These are phyloP conservation scores for Tangara arthus DNA, from an alignment of 2,797 vertebrate species.

Conservation along the genomic window DNA sequence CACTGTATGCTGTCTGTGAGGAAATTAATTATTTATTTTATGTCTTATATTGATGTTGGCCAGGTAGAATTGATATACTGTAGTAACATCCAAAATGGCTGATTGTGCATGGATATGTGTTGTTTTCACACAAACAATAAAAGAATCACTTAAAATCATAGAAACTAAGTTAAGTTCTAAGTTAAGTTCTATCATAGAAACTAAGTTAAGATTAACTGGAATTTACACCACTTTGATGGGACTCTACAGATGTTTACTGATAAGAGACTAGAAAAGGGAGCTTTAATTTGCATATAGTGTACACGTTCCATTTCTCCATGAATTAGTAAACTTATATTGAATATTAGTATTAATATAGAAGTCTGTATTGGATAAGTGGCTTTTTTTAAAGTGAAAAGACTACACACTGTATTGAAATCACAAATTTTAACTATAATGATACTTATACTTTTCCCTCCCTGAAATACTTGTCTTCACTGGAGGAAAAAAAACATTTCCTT, in stretches of 20 bases:
- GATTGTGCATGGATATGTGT: not conserved
- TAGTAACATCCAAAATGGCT: not conserved
- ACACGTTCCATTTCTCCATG: rapidly evolving
- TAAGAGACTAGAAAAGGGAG: not conserved
- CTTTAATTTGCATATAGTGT: not conserved
- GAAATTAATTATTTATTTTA: not conserved
- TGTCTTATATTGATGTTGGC: not conserved
- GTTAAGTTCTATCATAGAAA: not conserved
- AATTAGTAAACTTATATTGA: not conserved
- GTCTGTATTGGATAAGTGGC: rapidly evolving
- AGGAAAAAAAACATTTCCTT: not conserved
- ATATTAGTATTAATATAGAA: not conserved
- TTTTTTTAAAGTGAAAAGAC: not conserved
- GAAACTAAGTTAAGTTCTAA: not conserved
- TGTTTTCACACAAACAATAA: not conserved
- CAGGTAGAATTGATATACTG: not conserved
- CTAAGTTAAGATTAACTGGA: not conserved
- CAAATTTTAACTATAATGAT: not conserved
- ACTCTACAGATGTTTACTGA: not conserved
- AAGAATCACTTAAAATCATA: not conserved
- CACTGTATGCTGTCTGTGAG: not conserved
- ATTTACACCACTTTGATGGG: not conserved
- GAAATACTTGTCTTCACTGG: not conserved
- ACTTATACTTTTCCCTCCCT: not conserved
- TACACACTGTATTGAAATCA: not conserved